Evolutionary conservation across 2,888 invertebrate genomes (phyloP).

Genomic region (Bombyx huttoni): DNA sequence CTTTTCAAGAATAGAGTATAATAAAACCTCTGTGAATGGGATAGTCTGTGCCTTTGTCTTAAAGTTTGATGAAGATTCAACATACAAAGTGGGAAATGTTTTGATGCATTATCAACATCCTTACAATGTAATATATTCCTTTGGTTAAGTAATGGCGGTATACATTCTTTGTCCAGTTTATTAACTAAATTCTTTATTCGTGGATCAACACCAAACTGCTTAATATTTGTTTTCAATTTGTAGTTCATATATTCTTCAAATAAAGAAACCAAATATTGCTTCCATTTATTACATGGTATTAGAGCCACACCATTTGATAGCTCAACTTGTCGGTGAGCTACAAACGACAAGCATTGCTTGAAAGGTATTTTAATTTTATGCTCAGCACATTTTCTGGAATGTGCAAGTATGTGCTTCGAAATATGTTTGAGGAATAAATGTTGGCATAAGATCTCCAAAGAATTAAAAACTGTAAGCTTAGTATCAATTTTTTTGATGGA

Average conservation of each 20-base stretch:
- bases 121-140: conserved; percentile 23
- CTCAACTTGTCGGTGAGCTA: conserved; percentile 65
- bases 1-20: conserved; percentile 81
- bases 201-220: conserved; percentile 36
- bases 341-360: conserved; percentile 62
- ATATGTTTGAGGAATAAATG: conserved; percentile 42
- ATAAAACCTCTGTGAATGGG: conserved; percentile 75
- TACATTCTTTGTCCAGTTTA: conserved; percentile 26
- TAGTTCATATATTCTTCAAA: conserved; percentile 52
- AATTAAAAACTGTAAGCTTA: conserved; percentile 18
- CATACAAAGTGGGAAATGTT: conserved; percentile 77
- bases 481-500: conserved; percentile 28
- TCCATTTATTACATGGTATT: conserved; percentile 73
- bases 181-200: conserved; percentile 38
- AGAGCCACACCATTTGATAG: conserved; percentile 61
- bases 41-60: conserved; percentile 72
- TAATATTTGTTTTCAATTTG: conserved; percentile 32
- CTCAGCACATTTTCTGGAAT: conserved; percentile 24
- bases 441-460: conserved; percentile 36
- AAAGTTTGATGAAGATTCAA: conserved; percentile 69
- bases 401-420: conserved; percentile 37
- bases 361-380: conserved; percentile 64
- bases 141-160: conserved; percentile 15
- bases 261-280: conserved; percentile 51
- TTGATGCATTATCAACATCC: conserved; percentile 50